A percentile compares a stretch with the other conserved stretches of the same genome.
phyloP scores from a whole-genome alignment of 2,113 vertebrate genomes.

The Globicephala melas region DNA sequence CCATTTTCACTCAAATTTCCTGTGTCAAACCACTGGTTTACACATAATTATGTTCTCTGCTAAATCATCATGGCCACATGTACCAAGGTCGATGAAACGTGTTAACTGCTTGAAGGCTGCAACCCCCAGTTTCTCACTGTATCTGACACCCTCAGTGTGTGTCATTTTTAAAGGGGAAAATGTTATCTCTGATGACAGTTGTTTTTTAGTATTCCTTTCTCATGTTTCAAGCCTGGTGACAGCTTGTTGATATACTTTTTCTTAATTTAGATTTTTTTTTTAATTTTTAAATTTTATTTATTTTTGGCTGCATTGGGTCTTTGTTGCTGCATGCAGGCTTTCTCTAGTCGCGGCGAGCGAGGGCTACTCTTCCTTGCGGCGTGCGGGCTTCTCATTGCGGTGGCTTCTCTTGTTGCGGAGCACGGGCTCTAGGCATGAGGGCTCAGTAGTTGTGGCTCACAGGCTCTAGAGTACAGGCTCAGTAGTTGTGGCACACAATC shows the following conservation, averaged over 20 bases:
- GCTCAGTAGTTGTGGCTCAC: no score
- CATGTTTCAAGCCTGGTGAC: neutral
- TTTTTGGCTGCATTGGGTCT: no score
- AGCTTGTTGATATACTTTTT: neutral
- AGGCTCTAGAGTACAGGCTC: no score
- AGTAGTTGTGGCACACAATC: no score
- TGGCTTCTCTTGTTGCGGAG: no score
- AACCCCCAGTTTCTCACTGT: neutral
- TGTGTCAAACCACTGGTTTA: slow-evolving; percentile 57
- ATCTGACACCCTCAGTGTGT: neutral
- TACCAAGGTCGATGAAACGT: neutral
- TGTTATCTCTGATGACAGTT: neutral
- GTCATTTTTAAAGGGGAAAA: neutral
- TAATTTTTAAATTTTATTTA: no score
- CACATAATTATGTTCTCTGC: slow-evolving; percentile 62
- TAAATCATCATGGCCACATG: neutral
- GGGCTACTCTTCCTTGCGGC: no score
- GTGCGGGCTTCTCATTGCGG: no score
- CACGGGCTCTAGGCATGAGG: no score
- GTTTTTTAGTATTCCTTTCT: neutral
- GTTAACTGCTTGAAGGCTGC: neutral
- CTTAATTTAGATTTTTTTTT: neutral
- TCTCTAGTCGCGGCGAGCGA: no score
- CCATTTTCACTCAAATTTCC: slow-evolving; percentile 67
- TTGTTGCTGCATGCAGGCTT: no score